These are phyloP conservation scores for Trachurus trachurus DNA, from an alignment of 2,797 vertebrate species.

Conservation along the genomic window DNA sequence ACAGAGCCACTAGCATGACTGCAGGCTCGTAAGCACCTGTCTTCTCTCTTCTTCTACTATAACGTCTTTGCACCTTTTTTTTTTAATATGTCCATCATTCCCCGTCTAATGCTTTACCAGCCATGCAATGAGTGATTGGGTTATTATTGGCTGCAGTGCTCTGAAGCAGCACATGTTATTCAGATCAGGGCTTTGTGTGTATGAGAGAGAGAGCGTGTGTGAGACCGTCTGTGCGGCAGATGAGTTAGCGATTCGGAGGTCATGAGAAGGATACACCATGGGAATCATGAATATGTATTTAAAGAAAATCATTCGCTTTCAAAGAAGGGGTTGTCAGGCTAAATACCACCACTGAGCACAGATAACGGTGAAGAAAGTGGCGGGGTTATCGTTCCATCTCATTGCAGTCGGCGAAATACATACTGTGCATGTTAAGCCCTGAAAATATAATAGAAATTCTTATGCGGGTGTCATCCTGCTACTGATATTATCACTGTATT, in stretches of 20 bases:
- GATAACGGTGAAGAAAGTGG: slow-evolving; percentile 57
- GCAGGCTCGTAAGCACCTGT: too few species aligned
- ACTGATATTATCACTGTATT: slow-evolving; percentile 5
- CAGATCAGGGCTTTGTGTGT: slow-evolving; percentile 33
- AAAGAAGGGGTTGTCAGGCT: slow-evolving; percentile 63
- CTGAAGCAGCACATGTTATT: slow-evolving; percentile 32
- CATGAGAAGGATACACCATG: slow-evolving; percentile 54
- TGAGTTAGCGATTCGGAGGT: slow-evolving; percentile 56
- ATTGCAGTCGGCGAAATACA: slow-evolving; percentile 14
- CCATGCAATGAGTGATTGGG: slow-evolving; percentile 55
- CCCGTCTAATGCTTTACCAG: slow-evolving; percentile 38
- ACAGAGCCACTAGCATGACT: not conserved
- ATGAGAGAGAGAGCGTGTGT: not conserved
- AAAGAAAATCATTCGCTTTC: slow-evolving; percentile 58
- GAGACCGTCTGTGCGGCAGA: slow-evolving; percentile 14
- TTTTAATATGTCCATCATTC: slow-evolving; percentile 33
- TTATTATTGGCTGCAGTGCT: slow-evolving; percentile 48
- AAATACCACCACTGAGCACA: slow-evolving; percentile 58
- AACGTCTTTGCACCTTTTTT: not conserved
- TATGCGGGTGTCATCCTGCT: not conserved
- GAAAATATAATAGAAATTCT: slow-evolving; percentile 25
- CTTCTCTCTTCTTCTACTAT: not conserved
- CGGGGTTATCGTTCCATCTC: slow-evolving; percentile 55
- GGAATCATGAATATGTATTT: slow-evolving; percentile 72
- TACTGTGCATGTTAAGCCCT: slow-evolving; percentile 14